Evolutionary conservation across 2,113 vertebrate species (phyloP).

Genomic region (Siniperca knerii): DNA sequence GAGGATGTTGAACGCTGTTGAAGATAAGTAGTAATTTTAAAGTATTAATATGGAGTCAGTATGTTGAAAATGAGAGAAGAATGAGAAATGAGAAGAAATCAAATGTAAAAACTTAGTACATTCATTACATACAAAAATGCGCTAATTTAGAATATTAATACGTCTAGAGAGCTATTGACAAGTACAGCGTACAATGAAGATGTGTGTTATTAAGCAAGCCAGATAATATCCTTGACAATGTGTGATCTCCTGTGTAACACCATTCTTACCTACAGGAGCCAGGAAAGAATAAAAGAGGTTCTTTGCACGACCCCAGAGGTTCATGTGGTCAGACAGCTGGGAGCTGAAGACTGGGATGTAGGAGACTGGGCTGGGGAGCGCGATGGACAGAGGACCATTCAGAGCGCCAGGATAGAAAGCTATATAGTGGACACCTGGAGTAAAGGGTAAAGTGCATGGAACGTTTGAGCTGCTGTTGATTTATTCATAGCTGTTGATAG

Average conservation of each 20-base stretch:
- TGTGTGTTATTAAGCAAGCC: background rate
- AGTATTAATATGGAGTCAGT: background rate
- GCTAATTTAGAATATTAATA: background rate
- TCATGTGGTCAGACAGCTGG: conserved; percentile 73
- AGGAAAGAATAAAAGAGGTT: conserved; percentile 74
- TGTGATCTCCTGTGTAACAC: background rate
- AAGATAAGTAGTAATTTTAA: background rate
- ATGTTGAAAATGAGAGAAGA: background rate
- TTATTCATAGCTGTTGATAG: background rate
- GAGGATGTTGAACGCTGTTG: too few relatives aligned
- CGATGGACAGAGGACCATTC: conserved; percentile 55
- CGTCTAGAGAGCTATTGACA: background rate
- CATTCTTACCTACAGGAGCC: conserved; percentile 35
- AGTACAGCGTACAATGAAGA: background rate
- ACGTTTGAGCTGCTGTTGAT: background rate
- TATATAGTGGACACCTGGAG: conserved; percentile 66
- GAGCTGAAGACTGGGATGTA: conserved; percentile 68
- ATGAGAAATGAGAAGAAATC: background rate
- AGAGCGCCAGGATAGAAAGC: conserved; percentile 57
- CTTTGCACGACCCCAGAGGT: conserved; percentile 74
- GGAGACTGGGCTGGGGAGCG: conserved; percentile 63
- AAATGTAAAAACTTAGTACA: background rate
- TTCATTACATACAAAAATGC: background rate
- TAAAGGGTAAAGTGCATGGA: background rate
- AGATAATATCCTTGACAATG: background rate